Evolutionary conservation across 2,888 invertebrate species (phyloP), one percentile per base, ranked within the genome.

Genomic region (Oeneis ivallda): DNA sequence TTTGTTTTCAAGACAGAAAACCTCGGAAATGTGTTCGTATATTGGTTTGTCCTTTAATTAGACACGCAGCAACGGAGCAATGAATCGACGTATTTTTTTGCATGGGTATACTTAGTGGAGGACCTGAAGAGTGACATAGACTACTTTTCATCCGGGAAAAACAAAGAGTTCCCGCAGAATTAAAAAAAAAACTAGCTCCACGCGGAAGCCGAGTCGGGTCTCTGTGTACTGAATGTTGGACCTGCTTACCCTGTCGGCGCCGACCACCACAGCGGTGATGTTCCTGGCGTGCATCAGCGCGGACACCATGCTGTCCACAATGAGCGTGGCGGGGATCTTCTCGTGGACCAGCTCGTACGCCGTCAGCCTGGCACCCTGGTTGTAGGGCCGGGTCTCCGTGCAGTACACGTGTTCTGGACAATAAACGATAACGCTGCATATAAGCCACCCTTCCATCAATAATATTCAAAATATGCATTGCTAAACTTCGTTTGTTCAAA

Each of bases 381-480:
- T 98, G 86, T 99, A 99, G 0, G 99, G 99, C 71, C 99, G 94
- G 0, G 99, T 99, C 91, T 99, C 99, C 3, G 99, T 98, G 83
- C 97, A 99, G 87, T 96, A 99, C 2, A 96, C 98, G 79, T 96
- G 96, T 75, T 97, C 96, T 95, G 93, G 52, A 86, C 89, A 74
- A 37, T 37, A 9, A 37, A 37, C 37, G 37, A 37, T 37, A 9
- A 37, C 5, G 37, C 37, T 7, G 37, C 7, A 7, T 0, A 37
- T 8, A 37, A 26, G n/a, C n/a, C n/a, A n/a, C n/a, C n/a, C n/a
- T n/a, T n/a, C n/a, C n/a, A n/a, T n/a, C n/a, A n/a, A n/a, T n/a
- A n/a, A n/a, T n/a, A n/a, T n/a, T n/a, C n/a, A n/a, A n/a, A n/a
- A n/a, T n/a, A 34, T 34, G 32, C 32, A 34, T 2, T 34, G 37